Percentiles rank a stretch among this genome's conserved stretches.
These are phyloP conservation scores for Vidua chalybeata DNA, from an alignment of 2,113 vertebrate genomes.

Conservation along the genomic window DNA sequence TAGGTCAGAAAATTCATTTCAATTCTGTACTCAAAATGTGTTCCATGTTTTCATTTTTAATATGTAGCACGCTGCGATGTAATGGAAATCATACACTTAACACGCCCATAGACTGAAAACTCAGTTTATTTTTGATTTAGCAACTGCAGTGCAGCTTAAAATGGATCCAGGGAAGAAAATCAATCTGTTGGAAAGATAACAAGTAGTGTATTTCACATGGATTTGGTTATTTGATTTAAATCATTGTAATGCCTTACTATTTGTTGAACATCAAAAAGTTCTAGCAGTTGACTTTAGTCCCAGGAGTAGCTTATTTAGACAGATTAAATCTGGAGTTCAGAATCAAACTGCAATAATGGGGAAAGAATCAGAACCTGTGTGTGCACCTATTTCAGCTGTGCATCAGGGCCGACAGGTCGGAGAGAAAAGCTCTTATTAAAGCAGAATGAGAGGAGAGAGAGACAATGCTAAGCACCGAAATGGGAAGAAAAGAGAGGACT, in stretches of 20 bases:
- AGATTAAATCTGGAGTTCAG: constrained; percentile 5
- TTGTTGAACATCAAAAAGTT: constrained; percentile 3
- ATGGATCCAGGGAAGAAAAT: constrained; percentile 33
- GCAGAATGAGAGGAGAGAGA: not conserved
- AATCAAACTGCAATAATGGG: not conserved
- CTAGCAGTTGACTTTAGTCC: not conserved
- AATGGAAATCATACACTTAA: constrained; percentile 13
- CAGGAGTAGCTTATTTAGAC: constrained; percentile 1
- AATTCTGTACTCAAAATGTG: constrained; percentile 13
- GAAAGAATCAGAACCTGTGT: not conserved
- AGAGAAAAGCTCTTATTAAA: not conserved
- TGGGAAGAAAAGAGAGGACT: not conserved
- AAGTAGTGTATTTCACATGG: not conserved
- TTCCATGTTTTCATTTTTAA: constrained; percentile 28
- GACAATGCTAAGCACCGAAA: not conserved
- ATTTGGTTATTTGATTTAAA: constrained; percentile 39
- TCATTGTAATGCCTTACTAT: constrained; percentile 19
- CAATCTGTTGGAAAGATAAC: constrained; percentile 45
- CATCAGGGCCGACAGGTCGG: not conserved
- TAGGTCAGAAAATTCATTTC: constrained; percentile 42
- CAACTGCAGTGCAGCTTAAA: constrained; percentile 4
- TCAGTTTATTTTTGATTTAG: constrained; percentile 28
- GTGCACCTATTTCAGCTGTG: not conserved
- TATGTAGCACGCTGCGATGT: not conserved
- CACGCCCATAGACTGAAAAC: not conserved